Evolutionary conservation across 1,140 invertebrate species (phyloP).

Genomic region (Vanessa tameamea): DNA sequence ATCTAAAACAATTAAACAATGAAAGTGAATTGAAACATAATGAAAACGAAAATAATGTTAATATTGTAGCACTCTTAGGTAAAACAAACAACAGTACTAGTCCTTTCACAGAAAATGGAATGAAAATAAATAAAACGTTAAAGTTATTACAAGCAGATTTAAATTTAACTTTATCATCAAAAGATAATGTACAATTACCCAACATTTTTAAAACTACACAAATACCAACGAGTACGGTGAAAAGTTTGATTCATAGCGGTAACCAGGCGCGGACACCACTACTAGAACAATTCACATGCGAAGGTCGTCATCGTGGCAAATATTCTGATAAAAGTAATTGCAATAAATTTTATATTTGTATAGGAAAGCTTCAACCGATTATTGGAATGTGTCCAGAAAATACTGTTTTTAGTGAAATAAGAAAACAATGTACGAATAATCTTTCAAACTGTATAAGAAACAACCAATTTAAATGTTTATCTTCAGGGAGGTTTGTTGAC

Average conservation of each 20-base stretch:
- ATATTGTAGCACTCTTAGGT: no score
- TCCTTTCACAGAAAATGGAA: no score
- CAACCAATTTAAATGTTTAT: conserved; percentile 61
- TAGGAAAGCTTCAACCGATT: conserved; percentile 50
- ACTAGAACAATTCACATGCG: conserved; percentile 35
- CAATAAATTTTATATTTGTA: conserved; percentile 69
- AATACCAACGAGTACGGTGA: no score
- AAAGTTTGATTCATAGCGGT: background rate
- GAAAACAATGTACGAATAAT: conserved; percentile 70
- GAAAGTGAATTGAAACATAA: background rate
- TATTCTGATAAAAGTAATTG: conserved; percentile 64
- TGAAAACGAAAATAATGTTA: no score
- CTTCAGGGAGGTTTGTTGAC: conserved; percentile 61
- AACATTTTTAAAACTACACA: no score
- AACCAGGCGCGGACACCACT: background rate
- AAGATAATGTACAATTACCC: no score
- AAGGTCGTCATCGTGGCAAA: conserved; percentile 51
- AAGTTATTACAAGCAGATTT: no score
- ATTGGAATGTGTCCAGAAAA: conserved; percentile 56
- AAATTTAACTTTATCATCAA: no score
- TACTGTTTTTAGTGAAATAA: conserved; percentile 69
- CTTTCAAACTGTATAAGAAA: conserved; percentile 69
- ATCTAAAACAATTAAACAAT: background rate
- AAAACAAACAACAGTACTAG: no score
- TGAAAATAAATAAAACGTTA: no score